Base-by-base conservation (phyloP, 2,888 invertebrate species). In the Hypselothyrea guttata region DNA sequence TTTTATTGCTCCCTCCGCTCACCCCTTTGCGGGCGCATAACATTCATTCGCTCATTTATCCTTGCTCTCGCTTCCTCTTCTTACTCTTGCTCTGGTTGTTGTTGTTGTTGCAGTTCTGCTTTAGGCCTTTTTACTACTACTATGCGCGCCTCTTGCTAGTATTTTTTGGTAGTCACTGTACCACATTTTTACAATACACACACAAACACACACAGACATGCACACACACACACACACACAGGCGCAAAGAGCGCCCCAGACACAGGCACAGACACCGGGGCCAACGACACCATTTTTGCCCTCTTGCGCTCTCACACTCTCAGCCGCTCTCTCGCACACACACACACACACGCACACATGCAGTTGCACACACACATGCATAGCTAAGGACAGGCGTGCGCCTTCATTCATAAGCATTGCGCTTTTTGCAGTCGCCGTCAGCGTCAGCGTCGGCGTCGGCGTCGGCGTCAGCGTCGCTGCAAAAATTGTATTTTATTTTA, bases 101-200 rank as follows among this genome's bases (percentile, higher is more conserved):
- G 13, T 12, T 30, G 30, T 8, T 30, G 30, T 8, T 30, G 30
- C 22, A 4, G 22, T 31, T 47, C 37, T 37, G 52, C 58, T 46
- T 68, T 82, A 54, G 68, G 64, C 75, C 58, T 53, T 77, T 73
- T 73, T 75, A 75, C 75, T 59, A 75, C 71, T 65, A 69, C 47
- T 41, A 41, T 5, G 54, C 58, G 40, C 41, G 41, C 28, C 41
- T 18, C 53, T 65, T 52, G 71, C 82, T 84, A 84, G 77, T 77
- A 84, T 81, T 67, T 78, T 78, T 78, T 84, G 84, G 78, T 82
- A 78, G 78, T 78, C 78, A 78, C 78, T 78, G 78, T 78, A 78
- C 78, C 83, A 82, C 64, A 82, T 67, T 82, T 82, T 61, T 73
- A 64, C 75, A 74, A 72, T 72, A 38, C 38, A 38, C 38, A n/a